Evolutionary conservation across 1,140 invertebrate genomes (phyloP), one percentile per base, ranked within the genome.

Genomic region (Drosophila sp.): DNA sequence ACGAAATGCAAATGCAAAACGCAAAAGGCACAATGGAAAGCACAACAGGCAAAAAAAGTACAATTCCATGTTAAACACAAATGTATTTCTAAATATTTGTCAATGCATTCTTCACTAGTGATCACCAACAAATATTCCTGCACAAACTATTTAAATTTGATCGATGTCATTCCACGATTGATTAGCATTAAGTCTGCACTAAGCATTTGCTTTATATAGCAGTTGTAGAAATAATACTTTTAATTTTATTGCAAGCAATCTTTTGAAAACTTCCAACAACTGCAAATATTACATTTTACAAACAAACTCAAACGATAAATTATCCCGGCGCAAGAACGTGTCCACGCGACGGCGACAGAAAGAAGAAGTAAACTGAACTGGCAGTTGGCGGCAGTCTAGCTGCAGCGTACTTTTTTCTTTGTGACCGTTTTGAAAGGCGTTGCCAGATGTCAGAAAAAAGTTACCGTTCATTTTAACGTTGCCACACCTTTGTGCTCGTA

Each of bases 321-420:
- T 40, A 46, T 71, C 61, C 61, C 61, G 51, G 61, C 51, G 53
- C 43, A 50, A 34, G 48, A 57, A 29, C 5, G n/a, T 4, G 46
- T n/a, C 45, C 69, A 66, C 53, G 53, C 69, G 69, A 72, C 69
- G 45, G 14, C 62, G 45, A 51, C 62, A 41, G 62, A 58, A 38
- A 51, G 48, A 67, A 67, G 48, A 62, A 62, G 59, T 62, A 51
- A 62, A 62, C 59, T 64, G 58, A 72, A 72, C 69, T 66, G 53
- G 53, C 69, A 38, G 69, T 72, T 7, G 21, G 41, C n/a, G 38
- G 7, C 36, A 16, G n/a, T n/a, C n/a, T n/a, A n/a, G n/a, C n/a
- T n/a, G n/a, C n/a, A n/a, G n/a, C n/a, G n/a, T n/a, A n/a, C n/a
- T n/a, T n/a, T n/a, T n/a, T n/a, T n/a, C n/a, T n/a, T n/a, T n/a